phyloP scores from a whole-genome alignment of 2,888 invertebrate genomes.

The Alsophila aescularia region DNA sequence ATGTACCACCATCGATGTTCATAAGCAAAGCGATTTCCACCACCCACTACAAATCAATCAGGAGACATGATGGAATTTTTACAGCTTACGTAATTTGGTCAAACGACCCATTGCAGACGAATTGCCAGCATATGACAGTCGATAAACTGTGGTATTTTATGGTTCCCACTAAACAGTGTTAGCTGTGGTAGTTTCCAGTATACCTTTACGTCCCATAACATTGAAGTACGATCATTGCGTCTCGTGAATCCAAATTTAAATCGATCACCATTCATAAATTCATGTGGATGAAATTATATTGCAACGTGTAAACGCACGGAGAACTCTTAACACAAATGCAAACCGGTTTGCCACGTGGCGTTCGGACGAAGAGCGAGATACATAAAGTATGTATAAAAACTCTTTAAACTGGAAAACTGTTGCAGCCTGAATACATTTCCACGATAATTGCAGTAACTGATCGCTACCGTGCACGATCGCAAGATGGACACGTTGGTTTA shows the following conservation, averaged over 20 bases:
- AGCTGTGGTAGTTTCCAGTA: slow-evolving; percentile 40
- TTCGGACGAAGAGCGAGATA: slow-evolving; percentile 14
- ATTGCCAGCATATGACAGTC: slow-evolving; percentile 16
- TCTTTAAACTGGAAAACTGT: too few relatives aligned
- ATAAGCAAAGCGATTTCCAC: too few relatives aligned
- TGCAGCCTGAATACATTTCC: too few relatives aligned
- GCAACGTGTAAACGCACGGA: slow-evolving; percentile 25
- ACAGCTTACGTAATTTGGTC: slow-evolving; percentile 5
- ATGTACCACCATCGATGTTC: too few relatives aligned
- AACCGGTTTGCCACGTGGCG: slow-evolving; percentile 17
- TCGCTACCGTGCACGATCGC: too few relatives aligned
- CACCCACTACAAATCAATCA: not conserved
- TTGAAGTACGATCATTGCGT: slow-evolving; percentile 64
- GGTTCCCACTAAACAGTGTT: slow-evolving; percentile 56
- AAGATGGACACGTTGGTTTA: too few relatives aligned
- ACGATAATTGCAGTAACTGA: too few relatives aligned
- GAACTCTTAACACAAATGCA: not conserved
- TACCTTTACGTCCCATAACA: slow-evolving; percentile 68
- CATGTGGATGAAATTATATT: slow-evolving; percentile 43
- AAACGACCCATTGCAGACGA: slow-evolving; percentile 6
- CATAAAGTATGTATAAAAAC: not conserved
- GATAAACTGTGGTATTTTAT: slow-evolving; percentile 46
- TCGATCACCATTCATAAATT: slow-evolving; percentile 49
- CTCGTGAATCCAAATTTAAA: slow-evolving; percentile 50
- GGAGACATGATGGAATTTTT: not conserved